Base-by-base conservation (phyloP, 2,797 vertebrate genomes). In the Chloroceryle inda region DNA sequence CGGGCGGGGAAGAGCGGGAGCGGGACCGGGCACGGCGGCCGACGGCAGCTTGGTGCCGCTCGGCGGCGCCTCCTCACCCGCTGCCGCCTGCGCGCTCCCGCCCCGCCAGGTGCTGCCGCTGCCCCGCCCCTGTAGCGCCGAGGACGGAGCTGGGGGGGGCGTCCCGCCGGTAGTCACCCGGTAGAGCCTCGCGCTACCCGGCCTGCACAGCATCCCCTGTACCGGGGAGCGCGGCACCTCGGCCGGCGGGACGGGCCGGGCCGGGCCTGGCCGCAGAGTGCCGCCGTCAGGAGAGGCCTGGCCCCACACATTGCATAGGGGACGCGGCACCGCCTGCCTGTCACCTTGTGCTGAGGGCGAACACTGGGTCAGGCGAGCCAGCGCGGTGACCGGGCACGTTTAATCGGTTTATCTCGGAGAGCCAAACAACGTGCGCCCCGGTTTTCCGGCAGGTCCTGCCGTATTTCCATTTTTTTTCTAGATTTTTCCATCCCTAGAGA, bases 371-470 rank as follows among this genome's bases (percentile, higher is more conserved):
- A 2, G 23, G 50, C 11, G 24, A 15, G 27, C 35, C 23, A 5
- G 37, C 31, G 13, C 13, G 24, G 5, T 3, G 49, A 6, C 4
- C 13, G 29, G 33, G 11, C 6, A 1, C 2, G 2, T 42, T 37
- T 22, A 1, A 7, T 10, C 3, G 33, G 17, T 10, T 20, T 35
- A 1, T 38, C 16, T 42, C 3, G 6, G 2, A 6, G 12, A 69
- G 50, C 27, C 80, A 0, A 20, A 18, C 24, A 3, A 3, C 5
- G 2, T 1, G 33, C 11, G 14, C 19, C 16, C 33, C 13, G 5
- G 24, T 61, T 67, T 27, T 8, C 38, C 6, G 3, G 9, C 11
- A 37, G 13, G 33, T 38, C 56, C 29, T 11, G 27, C 38, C 21
- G 2, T 37, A 69, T 74, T 47, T 44, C 26, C n/a, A 4, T 31